Conservation (phyloP, 1,140 invertebrate genomes). For the Drosophila nigrodunni region DNA sequence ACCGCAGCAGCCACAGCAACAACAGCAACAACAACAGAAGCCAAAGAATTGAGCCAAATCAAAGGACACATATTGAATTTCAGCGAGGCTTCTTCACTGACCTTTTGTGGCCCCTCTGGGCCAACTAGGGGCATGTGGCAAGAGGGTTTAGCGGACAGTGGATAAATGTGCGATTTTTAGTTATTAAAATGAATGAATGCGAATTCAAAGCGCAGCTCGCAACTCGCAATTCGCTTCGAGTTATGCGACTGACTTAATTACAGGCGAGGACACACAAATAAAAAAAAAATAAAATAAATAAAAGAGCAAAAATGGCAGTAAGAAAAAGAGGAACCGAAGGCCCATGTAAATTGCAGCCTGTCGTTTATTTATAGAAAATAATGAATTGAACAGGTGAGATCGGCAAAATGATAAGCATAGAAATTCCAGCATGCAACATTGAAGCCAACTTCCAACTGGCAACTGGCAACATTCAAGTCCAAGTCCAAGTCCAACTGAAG, state of each 20-base stretch:
- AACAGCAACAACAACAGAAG: conserved; percentile 40
- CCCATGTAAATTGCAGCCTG: conserved; percentile 72
- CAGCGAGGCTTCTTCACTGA: conserved; percentile 53
- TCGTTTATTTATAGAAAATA: conserved; percentile 83
- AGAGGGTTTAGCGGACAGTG: conserved; percentile 1
- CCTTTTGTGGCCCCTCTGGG: conserved; percentile 47
- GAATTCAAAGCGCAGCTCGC: conserved; percentile 48
- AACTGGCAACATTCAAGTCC: conserved; percentile 33
- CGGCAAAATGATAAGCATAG: conserved; percentile 79
- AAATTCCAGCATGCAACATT: conserved; percentile 75
- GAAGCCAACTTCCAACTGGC: conserved; percentile 47
- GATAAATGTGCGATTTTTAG: conserved; percentile 22
- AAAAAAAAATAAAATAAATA: conserved; percentile 1
- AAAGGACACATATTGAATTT: conserved; percentile 79
- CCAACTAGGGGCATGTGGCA: background rate
- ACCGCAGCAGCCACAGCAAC: conserved; percentile 54
- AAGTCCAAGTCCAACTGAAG: conserved; percentile 47
- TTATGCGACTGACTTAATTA: conserved; percentile 74
- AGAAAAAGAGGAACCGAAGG: background rate
- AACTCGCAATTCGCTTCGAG: conserved; percentile 29
- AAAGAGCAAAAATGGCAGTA: background rate
- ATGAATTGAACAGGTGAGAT: conserved; percentile 83
- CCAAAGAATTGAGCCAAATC: conserved; percentile 37
- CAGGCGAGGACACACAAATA: conserved; percentile 25
- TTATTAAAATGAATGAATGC: conserved; percentile 68